Evolutionary conservation across 2,797 vertebrate genomes (phyloP).

Genomic region (Dicrostonyx torquatus): DNA sequence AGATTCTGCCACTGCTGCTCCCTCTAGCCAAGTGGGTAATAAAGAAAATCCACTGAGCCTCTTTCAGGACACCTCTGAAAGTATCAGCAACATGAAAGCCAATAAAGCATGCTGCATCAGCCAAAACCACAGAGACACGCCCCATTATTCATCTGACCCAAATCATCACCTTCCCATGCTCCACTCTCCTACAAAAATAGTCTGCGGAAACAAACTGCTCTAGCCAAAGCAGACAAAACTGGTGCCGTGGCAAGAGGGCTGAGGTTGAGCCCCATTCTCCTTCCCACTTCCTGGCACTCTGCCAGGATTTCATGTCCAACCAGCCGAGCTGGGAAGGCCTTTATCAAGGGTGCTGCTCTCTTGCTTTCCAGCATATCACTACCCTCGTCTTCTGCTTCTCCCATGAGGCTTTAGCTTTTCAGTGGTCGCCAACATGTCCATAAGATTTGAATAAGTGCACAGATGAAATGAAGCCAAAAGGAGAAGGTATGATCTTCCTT

Average conservation of each 20-base stretch:
- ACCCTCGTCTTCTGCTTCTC: neutral
- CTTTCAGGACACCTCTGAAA: conserved; percentile 43
- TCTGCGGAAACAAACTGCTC: neutral
- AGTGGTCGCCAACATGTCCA: neutral
- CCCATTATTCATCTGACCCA: conserved; percentile 62
- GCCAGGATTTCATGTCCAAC: neutral
- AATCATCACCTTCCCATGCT: conserved; percentile 29
- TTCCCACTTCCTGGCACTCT: neutral
- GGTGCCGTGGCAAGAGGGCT: neutral
- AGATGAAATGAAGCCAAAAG: neutral
- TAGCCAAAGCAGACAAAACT: neutral
- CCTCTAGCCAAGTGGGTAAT: neutral
- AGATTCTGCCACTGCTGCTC: neutral
- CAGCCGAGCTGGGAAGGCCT: neutral
- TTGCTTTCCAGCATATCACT: neutral
- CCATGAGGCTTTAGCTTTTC: neutral
- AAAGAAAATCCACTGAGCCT: conserved; percentile 5
- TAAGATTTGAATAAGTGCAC: neutral
- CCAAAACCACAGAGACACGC: conserved; percentile 62
- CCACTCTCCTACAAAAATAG: conserved; percentile 41
- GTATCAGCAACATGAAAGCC: neutral
- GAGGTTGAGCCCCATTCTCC: neutral
- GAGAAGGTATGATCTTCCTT: neutral
- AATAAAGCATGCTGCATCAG: conserved; percentile 41
- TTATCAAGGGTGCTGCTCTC: neutral